A percentile compares a stretch with the other conserved stretches of the same genome.
These are phyloP conservation scores for Neoniphon sammara DNA, from an alignment of 2,797 vertebrate genomes.

Conservation along the genomic window DNA sequence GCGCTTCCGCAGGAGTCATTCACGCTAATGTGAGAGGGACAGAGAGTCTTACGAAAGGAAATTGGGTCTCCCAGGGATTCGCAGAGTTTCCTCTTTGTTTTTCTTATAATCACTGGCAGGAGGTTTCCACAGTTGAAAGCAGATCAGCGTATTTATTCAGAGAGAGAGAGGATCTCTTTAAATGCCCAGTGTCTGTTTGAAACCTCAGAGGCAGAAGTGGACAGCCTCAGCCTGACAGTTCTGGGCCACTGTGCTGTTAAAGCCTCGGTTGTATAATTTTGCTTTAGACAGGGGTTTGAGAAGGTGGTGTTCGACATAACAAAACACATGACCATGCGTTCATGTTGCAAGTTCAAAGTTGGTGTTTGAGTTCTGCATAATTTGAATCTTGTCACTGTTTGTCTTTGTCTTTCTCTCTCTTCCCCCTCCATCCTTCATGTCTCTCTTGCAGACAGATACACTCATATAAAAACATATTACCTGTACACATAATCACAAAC, in stretches of 20 bases:
- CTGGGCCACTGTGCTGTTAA: conserved; percentile 57
- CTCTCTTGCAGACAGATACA: not conserved
- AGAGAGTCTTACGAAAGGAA: conserved; percentile 50
- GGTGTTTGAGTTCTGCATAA: conserved; percentile 26
- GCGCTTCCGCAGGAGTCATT: conserved; percentile 54
- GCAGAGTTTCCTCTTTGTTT: conserved; percentile 70
- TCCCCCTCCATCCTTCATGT: not conserved
- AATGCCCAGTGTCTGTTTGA: conserved; percentile 43
- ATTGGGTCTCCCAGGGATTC: conserved; percentile 59
- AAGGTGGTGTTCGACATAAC: conserved; percentile 75
- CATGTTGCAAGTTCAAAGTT: conserved; percentile 44
- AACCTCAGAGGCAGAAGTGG: conserved; percentile 44
- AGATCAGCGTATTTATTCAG: conserved; percentile 72
- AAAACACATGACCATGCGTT: conserved; percentile 61
- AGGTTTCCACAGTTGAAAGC: conserved; percentile 70
- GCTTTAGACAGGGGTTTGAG: conserved; percentile 50
- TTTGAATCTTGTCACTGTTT: conserved; percentile 16
- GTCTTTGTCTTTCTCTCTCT: conserved; percentile 1
- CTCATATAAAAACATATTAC: not conserved
- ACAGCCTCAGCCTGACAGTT: conserved; percentile 69
- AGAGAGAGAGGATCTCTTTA: conserved; percentile 59
- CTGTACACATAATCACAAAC: not conserved
- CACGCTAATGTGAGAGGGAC: conserved; percentile 51
- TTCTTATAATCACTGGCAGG: conserved; percentile 68
- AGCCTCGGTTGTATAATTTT: conserved; percentile 59